Conservation (phyloP, 2,797 vertebrate species). For the Mus spretus region DNA sequence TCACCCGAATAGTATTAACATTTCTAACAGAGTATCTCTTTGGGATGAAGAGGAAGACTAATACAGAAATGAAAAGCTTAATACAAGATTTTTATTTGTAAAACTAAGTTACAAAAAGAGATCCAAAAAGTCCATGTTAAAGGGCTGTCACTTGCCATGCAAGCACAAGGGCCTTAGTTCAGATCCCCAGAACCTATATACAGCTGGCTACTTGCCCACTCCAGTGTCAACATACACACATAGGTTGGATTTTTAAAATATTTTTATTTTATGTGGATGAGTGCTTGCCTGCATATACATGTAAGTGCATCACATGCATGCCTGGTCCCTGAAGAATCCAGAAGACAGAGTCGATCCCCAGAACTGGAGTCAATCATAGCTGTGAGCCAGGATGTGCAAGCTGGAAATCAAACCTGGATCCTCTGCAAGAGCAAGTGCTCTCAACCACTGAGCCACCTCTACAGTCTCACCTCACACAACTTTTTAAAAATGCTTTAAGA, state of each 20-base stretch:
- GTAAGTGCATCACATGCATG: neutral
- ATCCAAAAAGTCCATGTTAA: constrained; percentile 46
- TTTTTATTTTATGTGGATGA: neutral
- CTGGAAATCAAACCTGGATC: neutral
- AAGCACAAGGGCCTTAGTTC: neutral
- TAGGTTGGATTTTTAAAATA: neutral
- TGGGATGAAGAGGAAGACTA: neutral
- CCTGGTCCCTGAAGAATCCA: neutral
- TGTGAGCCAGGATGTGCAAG: neutral
- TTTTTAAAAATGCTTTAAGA: neutral
- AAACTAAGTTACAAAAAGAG: constrained; percentile 6
- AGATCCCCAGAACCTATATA: neutral
- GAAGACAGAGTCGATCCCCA: neutral
- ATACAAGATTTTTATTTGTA: constrained; percentile 40
- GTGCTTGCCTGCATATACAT: neutral
- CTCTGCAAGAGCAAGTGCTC: neutral
- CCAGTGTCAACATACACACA: neutral
- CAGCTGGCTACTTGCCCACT: neutral
- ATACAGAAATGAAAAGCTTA: neutral
- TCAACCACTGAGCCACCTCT: neutral
- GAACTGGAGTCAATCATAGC: neutral
- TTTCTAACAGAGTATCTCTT: neutral
- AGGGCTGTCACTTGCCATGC: neutral
- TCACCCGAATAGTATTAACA: constrained; percentile 10
- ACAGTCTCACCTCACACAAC: neutral